phyloP scores from a whole-genome alignment of 2,888 invertebrate genomes.

The Mesorhabditis sp. region DNA sequence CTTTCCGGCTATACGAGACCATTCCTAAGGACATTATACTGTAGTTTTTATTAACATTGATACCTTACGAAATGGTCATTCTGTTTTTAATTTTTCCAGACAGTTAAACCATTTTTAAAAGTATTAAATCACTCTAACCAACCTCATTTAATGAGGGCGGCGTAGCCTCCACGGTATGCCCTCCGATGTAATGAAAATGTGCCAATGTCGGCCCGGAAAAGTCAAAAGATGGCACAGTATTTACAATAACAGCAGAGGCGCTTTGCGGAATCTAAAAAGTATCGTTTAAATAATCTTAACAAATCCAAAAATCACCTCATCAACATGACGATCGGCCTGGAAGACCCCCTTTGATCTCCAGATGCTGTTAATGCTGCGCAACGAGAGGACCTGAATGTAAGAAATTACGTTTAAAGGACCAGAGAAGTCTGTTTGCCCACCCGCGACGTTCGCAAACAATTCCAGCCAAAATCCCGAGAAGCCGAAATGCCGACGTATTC shows the following conservation, averaged over 20 bases:
- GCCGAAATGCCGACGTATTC: too few relatives aligned
- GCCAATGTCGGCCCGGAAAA: constrained; percentile 37
- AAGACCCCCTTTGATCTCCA: constrained; percentile 8
- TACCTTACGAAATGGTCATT: too few relatives aligned
- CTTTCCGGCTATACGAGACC: constrained; percentile 24
- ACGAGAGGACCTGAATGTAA: background rate
- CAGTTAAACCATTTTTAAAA: too few relatives aligned
- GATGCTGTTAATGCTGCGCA: background rate
- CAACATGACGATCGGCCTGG: background rate
- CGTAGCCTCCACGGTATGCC: constrained; percentile 29
- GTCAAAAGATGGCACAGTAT: constrained; percentile 46
- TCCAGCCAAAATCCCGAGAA: too few relatives aligned
- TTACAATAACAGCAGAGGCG: constrained; percentile 35
- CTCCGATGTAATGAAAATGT: constrained; percentile 38
- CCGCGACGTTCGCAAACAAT: too few relatives aligned
- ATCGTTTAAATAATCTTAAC: constrained; percentile 7
- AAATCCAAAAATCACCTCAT: constrained; percentile 13
- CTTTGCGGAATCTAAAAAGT: constrained; percentile 9
- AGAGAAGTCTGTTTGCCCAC: too few relatives aligned
- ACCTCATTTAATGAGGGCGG: constrained; percentile 1
- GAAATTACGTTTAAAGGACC: background rate
- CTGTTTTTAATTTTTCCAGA: too few relatives aligned
- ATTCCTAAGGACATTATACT: background rate
- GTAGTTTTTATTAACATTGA: too few relatives aligned
- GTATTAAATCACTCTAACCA: too few relatives aligned